Base-by-base conservation (phyloP, 1,140 invertebrate species). In the Venturia canescens region DNA sequence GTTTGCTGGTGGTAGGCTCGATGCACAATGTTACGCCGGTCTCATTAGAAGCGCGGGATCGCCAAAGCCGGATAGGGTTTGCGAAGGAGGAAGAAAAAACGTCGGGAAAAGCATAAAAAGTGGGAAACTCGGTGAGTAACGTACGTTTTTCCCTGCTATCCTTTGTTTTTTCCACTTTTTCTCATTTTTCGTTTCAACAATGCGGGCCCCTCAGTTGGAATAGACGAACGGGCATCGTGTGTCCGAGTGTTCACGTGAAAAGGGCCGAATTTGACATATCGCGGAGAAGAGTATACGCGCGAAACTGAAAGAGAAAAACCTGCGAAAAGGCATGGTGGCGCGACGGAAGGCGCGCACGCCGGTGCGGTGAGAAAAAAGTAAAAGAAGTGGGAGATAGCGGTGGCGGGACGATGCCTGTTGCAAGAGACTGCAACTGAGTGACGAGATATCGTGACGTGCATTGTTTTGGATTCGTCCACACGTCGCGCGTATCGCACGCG, bases 381-480 rank as follows among this genome's bases (percentile, higher is more conserved):
- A 34, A 38, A 70, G 31, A 70, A 38, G 23, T 13, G 66, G 26
- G 66, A 66, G 26, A 66, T 34, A 44, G 13, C n/a, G 57, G 53
- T 57, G 11, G 57, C 16, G 57, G 5, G 26, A 26, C 31, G 66
- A 67, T 67, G 66, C 6, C 57, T 13, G 48, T 50, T 50, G 11
- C 48, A 50, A 60, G 16, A 60, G 57, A 60, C 16, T 16, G 26
- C 66, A 70, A 44, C 67, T 7, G 67, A 44, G 44, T n/a, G 70
- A 72, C 44, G 70, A 72, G 70, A 72, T 26, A 72, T 72, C 38
- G 26, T 44, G 70, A 16, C 67, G 57, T n/a, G 70, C 70, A 72
- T 72, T 72, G 70, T 72, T 21, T 44, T 72, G 34, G 38, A 48
- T 50, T 72, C 70, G 44, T 72, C 70, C 34, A 53, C 70, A 50